These are phyloP conservation scores for Caracal caracal DNA, from an alignment of 2,113 vertebrate genomes.

Conservation along the genomic window DNA sequence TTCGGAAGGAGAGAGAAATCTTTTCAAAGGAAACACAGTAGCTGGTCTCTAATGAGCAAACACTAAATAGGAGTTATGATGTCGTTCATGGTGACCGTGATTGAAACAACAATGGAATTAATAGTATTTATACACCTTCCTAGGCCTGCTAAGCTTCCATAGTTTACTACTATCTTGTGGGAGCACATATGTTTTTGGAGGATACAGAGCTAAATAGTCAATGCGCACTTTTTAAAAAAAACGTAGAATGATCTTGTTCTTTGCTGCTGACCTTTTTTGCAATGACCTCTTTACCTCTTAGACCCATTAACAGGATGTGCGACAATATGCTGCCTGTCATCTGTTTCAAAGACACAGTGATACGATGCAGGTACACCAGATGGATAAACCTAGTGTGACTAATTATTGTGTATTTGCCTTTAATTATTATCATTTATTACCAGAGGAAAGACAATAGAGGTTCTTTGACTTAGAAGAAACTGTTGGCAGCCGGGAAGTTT, in stretches of 20 bases:
- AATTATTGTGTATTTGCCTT: slow-evolving; percentile 95
- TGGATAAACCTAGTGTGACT: slow-evolving; percentile 95
- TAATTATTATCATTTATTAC: slow-evolving; percentile 97
- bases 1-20: not conserved
- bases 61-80: not conserved
- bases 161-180: slow-evolving; percentile 13
- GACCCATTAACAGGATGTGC: slow-evolving; percentile 87
- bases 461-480: slow-evolving; percentile 85
- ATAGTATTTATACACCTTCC: not conserved
- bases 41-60: not conserved
- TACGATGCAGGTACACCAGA: slow-evolving; percentile 92
- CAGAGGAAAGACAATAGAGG: slow-evolving; percentile 91
- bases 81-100: not conserved
- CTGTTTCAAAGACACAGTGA: slow-evolving; percentile 89
- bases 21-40: not conserved
- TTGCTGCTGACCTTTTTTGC: slow-evolving; percentile 56
- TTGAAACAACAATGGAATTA: not conserved
- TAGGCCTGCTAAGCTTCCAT: not conserved
- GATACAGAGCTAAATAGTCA: slow-evolving; percentile 62
- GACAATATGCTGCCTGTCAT: slow-evolving; percentile 91
- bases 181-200: slow-evolving; percentile 66
- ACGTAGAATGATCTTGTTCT: slow-evolving; percentile 28
- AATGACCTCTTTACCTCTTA: slow-evolving; percentile 84
- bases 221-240: slow-evolving; percentile 38
- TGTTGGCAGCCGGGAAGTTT: slow-evolving; percentile 82